A percentile compares a stretch with the other conserved stretches of the same genome.
These are phyloP conservation scores for Myrmophylax atrothorax DNA, from an alignment of 2,113 vertebrate species.

Conservation along the genomic window DNA sequence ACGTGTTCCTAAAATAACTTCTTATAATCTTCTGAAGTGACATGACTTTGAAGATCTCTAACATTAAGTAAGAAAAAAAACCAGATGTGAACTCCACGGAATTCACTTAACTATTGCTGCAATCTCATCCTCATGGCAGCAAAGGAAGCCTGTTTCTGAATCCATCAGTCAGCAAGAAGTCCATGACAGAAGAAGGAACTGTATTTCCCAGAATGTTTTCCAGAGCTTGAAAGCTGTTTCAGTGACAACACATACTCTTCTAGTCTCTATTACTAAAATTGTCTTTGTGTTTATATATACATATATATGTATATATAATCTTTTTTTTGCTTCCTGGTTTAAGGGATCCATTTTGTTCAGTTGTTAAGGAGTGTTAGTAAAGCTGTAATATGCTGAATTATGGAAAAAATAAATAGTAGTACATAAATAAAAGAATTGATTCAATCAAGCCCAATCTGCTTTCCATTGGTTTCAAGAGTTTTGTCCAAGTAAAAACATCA, in stretches of 20 bases:
- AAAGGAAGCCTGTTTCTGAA: background rate
- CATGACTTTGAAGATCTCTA: background rate
- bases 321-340: background rate
- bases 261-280: background rate
- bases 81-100: background rate
- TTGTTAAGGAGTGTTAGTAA: background rate
- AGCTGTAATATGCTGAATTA: background rate
- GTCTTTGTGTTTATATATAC: background rate
- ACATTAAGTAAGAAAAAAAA: background rate
- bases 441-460: background rate
- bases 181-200: background rate
- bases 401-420: background rate
- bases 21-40: background rate
- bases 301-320: background rate
- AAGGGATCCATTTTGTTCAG: background rate
- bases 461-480: background rate
- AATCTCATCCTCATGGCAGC: background rate
- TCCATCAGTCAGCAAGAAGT: background rate
- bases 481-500: background rate
- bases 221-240: background rate
- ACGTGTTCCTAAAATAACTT: background rate
- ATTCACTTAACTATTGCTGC: background rate
- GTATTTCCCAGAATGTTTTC: background rate
- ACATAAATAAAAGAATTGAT: background rate
- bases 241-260: background rate